Base-by-base conservation (phyloP, 2,888 invertebrate genomes). In the Scaptomyza parva region DNA sequence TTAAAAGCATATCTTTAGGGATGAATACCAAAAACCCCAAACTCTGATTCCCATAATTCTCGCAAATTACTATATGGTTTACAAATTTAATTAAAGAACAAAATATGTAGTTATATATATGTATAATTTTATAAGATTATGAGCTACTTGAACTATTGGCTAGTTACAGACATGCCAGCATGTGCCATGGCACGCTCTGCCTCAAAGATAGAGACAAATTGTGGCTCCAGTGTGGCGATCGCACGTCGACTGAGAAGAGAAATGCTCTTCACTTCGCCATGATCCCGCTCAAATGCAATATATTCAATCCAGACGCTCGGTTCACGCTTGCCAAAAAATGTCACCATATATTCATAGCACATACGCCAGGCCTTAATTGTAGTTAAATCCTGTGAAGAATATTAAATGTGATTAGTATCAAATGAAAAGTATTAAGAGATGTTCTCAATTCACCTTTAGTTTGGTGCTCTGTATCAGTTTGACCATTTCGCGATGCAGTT, bases 251-350 rank as follows among this genome's bases (percentile, higher is more conserved):
- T 94, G 28, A 96, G 91, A 2, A 92, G 89, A 0, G 93, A 92
- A 30, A 94, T 92, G 61, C 92, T 92, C 73, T 93, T 93, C 0
- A 93, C 91, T 68, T 94, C 93, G 3, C 95, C 95, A 75, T 92
- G 91, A 70, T 93, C 92, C 64, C 93, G 93, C 92, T 96, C 96
- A 90, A 96, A 95, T 65, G 93, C 92, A 53, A 96, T 93, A 83
- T 94, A 95, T 78, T 95, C 93, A 74, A 95, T 92, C 96, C 97
- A 97, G 14, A 96, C 92, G 67, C 94, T 93, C 4, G 93, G 92
- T 88, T 94, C 93, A 3, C 92, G 92, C 76, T 92, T 92, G 0
- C 96, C 96, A 90, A 96, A 95, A 70, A 95, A 94, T 58, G 93
- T 92, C 14, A 93, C 92, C 30, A 94, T 93, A 71, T 93, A 93